Conservation (phyloP, 2,797 vertebrate genomes). For the Cyclura pinguis region DNA sequence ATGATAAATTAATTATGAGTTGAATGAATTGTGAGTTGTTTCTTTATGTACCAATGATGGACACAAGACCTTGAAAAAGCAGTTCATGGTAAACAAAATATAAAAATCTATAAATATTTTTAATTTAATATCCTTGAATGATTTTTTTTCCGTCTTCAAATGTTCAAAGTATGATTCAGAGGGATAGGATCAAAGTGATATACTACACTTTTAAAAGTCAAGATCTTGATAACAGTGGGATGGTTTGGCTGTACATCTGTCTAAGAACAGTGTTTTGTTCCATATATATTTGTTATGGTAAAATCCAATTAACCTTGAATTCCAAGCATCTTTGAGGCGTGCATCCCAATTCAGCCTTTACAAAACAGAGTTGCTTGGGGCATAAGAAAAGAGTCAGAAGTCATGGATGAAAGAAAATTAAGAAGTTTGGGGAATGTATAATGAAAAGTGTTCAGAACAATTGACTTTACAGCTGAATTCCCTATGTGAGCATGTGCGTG, state of each 20-base stretch:
- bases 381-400: background rate
- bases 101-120: background rate
- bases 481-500: background rate
- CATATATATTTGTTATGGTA: conserved; percentile 11
- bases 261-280: background rate
- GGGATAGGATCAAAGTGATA: background rate
- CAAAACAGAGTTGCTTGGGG: background rate
- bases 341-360: background rate
- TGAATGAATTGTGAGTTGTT: background rate
- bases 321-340: conserved; percentile 23
- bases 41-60: background rate
- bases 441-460: conserved; percentile 14
- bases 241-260: background rate
- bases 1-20: background rate
- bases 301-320: conserved; percentile 24
- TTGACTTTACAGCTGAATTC: conserved; percentile 26
- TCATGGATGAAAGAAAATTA: conserved; percentile 25
- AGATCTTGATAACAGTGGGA: background rate
- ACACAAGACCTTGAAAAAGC: background rate
- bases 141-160: background rate
- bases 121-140: background rate
- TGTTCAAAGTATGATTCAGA: background rate
- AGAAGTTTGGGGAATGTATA: conserved; percentile 23
- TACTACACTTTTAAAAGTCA: background rate
- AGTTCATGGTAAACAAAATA: background rate